Conservation (phyloP, 2,113 vertebrate species). For the Chiloscyllium plagiosum region DNA sequence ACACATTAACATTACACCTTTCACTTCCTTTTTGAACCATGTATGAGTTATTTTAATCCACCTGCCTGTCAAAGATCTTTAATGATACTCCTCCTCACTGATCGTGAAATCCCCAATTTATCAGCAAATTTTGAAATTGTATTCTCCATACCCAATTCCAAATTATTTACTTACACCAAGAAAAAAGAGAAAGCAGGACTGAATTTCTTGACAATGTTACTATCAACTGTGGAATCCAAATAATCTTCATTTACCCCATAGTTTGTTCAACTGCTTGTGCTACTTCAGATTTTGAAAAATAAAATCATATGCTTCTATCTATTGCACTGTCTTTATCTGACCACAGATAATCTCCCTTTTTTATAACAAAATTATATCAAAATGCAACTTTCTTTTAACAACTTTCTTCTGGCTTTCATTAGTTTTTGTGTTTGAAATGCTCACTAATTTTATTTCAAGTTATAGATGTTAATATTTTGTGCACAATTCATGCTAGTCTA, state of each 20-base stretch:
- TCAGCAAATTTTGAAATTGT: conserved; percentile 9
- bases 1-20: not conserved
- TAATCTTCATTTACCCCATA: not conserved
- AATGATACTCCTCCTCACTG: not conserved
- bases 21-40: not conserved
- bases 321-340: not conserved
- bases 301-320: not conserved
- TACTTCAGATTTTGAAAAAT: too few species aligned
- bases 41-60: not conserved
- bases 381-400: not conserved
- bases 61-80: not conserved
- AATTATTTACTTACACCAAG: not conserved
- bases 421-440: not conserved
- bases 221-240: not conserved
- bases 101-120: not conserved
- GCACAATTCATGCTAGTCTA: not conserved
- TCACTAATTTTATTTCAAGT: not conserved
- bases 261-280: not conserved
- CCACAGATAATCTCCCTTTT: not conserved
- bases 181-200: not conserved
- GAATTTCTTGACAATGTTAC: not conserved
- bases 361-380: not conserved
- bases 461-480: not conserved
- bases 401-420: not conserved
- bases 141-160: not conserved